These are phyloP conservation scores for Xylocopa sonorina DNA, from an alignment of 1,140 invertebrate species.

Conservation along the genomic window DNA sequence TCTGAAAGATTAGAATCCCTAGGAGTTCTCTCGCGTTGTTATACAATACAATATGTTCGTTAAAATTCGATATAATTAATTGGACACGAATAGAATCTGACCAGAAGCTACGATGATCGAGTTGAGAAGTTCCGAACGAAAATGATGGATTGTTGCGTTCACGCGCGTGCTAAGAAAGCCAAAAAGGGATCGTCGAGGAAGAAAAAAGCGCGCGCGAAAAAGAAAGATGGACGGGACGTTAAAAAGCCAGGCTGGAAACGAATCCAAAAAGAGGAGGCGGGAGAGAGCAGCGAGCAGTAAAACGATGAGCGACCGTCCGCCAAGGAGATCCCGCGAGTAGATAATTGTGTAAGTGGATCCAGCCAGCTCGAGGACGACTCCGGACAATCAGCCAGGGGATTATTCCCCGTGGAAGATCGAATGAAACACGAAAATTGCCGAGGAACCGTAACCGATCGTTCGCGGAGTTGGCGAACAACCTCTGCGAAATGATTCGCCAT, in stretches of 20 bases:
- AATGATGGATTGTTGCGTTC: background rate
- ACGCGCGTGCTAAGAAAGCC: conserved; percentile 28
- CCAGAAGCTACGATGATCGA: no score
- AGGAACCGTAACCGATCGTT: conserved; percentile 1
- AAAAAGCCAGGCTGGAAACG: conserved; percentile 59
- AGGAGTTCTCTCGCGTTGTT: no score
- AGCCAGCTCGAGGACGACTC: conserved; percentile 31
- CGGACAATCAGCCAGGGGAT: conserved; percentile 24
- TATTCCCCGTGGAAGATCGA: conserved; percentile 20
- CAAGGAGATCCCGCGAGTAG: conserved; percentile 75
- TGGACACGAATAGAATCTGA: no score
- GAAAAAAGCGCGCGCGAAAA: conserved; percentile 52
- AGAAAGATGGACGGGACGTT: conserved; percentile 51
- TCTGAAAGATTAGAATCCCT: no score
- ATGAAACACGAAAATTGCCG: conserved; percentile 14
- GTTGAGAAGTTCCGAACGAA: background rate
- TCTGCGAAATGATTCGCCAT: conserved; percentile 1
- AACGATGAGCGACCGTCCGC: conserved; percentile 68
- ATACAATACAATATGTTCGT: no score
- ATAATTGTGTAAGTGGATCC: conserved; percentile 79
- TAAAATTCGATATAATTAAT: no score
- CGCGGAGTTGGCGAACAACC: background rate
- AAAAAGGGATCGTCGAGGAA: conserved; percentile 40
- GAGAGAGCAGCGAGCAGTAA: conserved; percentile 70
- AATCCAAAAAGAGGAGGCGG: conserved; percentile 53